phyloP scores from a whole-genome alignment of 2,888 invertebrate genomes.

The Diaphora mendica region DNA sequence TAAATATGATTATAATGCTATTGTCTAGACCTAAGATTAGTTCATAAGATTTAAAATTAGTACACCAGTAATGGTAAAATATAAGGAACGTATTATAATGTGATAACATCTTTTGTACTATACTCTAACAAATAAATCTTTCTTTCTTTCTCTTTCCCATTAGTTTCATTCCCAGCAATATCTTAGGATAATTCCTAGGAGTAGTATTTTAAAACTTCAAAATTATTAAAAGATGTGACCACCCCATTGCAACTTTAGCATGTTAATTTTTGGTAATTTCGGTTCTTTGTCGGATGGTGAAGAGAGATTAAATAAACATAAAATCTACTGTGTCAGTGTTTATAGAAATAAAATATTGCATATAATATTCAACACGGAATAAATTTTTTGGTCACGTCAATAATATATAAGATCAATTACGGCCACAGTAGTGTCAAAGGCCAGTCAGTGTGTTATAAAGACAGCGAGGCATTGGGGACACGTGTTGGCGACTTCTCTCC shows the following conservation, averaged over 20 bases:
- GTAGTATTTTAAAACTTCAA: too few relatives aligned
- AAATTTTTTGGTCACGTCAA: conserved; percentile 27
- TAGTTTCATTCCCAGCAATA: too few relatives aligned
- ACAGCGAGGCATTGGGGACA: conserved; percentile 6
- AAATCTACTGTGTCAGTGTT: neutral
- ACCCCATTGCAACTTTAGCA: neutral
- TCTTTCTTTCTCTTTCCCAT: too few relatives aligned
- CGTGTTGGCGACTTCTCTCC: conserved; percentile 1
- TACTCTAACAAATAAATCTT: too few relatives aligned
- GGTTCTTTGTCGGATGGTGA: neutral
- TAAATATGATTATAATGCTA: too few relatives aligned
- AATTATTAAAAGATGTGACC: too few relatives aligned
- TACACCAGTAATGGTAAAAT: too few relatives aligned
- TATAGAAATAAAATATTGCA: neutral
- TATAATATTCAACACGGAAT: neutral
- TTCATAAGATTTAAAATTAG: too few relatives aligned
- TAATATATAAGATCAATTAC: conserved; percentile 12
- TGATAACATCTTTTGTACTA: too few relatives aligned
- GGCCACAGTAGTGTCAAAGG: conserved; percentile 6
- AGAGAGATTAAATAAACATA: neutral
- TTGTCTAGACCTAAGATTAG: too few relatives aligned
- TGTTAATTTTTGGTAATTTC: neutral
- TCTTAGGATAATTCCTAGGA: too few relatives aligned
- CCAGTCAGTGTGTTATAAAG: conserved; percentile 9
- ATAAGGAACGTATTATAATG: too few relatives aligned